Conservation (phyloP, 2,113 vertebrate genomes). For the Motacilla tschutschensis region DNA sequence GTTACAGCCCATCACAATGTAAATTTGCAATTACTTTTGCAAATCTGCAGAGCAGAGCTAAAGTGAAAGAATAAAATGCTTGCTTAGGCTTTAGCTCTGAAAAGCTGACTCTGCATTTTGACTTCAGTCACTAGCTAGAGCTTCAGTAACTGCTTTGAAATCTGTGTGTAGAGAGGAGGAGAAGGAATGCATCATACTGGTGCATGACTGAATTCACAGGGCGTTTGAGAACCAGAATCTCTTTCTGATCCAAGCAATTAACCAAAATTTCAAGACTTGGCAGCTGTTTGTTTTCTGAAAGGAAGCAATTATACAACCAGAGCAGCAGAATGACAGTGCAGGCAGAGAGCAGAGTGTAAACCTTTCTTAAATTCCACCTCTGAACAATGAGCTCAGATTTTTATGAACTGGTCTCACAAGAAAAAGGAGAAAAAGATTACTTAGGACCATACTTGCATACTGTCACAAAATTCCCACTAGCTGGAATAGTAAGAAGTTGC, state of each 20-base stretch:
- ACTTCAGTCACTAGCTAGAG: background rate
- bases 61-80: background rate
- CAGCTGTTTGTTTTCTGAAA: conserved; percentile 33
- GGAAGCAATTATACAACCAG: background rate
- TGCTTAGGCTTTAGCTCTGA: background rate
- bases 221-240: background rate
- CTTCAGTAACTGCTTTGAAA: conserved; percentile 2
- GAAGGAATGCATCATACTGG: background rate
- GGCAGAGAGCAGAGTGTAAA: background rate
- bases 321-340: background rate
- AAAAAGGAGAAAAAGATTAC: background rate
- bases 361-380: background rate
- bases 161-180: background rate
- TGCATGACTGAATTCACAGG: background rate
- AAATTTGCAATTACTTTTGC: conserved; percentile 14
- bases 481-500: background rate
- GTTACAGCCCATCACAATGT: background rate
- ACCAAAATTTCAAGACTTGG: conserved; percentile 19
- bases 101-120: conserved; percentile 8
- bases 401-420: background rate
- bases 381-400: background rate
- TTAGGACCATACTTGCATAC: background rate
- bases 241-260: background rate
- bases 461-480: background rate
- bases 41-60: background rate